Percentiles rank a stretch among this genome's conserved stretches.
These are phyloP conservation scores for Pseudopipra pipra DNA, from an alignment of 2,113 vertebrate species.

Conservation along the genomic window DNA sequence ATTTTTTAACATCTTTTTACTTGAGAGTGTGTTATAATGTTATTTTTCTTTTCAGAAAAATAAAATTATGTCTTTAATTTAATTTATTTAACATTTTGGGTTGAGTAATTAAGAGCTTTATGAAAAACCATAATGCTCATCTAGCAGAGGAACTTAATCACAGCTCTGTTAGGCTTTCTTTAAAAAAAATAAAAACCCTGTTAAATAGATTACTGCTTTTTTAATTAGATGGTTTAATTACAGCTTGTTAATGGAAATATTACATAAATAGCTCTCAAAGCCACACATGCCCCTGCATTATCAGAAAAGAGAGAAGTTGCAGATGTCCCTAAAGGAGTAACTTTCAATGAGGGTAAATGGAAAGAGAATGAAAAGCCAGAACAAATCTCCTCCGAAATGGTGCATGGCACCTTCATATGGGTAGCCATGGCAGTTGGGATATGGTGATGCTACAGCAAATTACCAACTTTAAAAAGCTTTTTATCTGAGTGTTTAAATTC, in stretches of 20 bases:
- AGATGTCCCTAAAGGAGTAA: conserved; percentile 52
- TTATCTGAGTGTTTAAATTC: not conserved
- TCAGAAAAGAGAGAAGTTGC: conserved; percentile 46
- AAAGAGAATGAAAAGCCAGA: conserved; percentile 5
- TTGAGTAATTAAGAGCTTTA: conserved; percentile 71
- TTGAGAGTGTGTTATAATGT: not conserved
- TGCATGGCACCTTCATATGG: not conserved
- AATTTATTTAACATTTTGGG: conserved; percentile 75
- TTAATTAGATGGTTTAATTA: conserved; percentile 79
- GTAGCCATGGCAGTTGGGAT: not conserved
- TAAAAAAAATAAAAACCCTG: not conserved
- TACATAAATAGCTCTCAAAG: conserved; percentile 69
- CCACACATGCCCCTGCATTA: conserved; percentile 6
- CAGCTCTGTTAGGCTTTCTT: conserved; percentile 42
- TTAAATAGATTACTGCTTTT: conserved; percentile 74
- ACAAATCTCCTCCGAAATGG: not conserved
- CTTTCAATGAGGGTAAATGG: not conserved
- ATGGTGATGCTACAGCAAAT: not conserved
- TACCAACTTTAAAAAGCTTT: not conserved
- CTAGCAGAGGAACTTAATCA: conserved; percentile 71
- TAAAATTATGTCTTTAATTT: conserved; percentile 75
- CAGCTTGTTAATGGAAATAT: conserved; percentile 75
- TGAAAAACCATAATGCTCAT: conserved; percentile 72
- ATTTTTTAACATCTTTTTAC: conserved; percentile 52
- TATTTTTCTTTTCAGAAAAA: conserved; percentile 42